Evolutionary conservation across 2,113 vertebrate species (phyloP).

Genomic region (Polypterus senegalus): DNA sequence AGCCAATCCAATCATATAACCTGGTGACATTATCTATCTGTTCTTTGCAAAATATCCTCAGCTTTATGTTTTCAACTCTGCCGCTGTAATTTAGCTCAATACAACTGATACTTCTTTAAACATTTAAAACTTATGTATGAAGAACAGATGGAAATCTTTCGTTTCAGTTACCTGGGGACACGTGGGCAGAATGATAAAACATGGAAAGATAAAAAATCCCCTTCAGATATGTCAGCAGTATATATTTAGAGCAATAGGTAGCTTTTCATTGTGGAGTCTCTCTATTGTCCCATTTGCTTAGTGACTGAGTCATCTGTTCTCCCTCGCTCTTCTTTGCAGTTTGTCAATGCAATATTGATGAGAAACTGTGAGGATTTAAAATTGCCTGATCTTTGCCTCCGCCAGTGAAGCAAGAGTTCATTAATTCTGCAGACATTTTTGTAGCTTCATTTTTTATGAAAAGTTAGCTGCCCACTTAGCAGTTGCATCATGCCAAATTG

Average conservation of each 20-base stretch:
- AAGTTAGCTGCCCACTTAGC: conserved; percentile 4
- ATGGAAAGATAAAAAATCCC: too few species aligned
- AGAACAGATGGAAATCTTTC: too few species aligned
- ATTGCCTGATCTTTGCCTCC: neutral
- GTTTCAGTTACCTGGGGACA: too few species aligned
- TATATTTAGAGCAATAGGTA: neutral
- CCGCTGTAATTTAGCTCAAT: too few species aligned
- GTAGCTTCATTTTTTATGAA: conserved; percentile 1
- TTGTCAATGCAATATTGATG: conserved; percentile 4
- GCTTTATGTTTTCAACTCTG: too few species aligned
- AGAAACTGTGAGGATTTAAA: conserved; percentile 4
- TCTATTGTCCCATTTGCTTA: neutral
- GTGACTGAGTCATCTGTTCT: conserved; percentile 6
- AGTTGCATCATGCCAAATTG: conserved; percentile 2
- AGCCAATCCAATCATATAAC: too few species aligned
- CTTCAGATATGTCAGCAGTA: conserved; percentile 2
- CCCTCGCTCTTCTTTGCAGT: neutral
- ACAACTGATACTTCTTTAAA: too few species aligned
- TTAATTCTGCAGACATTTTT: conserved; percentile 7
- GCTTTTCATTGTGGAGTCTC: neutral
- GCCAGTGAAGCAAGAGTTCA: neutral
- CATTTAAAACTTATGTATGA: too few species aligned
- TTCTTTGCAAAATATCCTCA: too few species aligned
- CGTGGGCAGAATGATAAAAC: too few species aligned
- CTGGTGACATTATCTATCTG: too few species aligned